Evolutionary conservation across 2,113 vertebrate species (phyloP), one percentile per base, ranked within the genome.

Genomic region (Climacteris rufus): DNA sequence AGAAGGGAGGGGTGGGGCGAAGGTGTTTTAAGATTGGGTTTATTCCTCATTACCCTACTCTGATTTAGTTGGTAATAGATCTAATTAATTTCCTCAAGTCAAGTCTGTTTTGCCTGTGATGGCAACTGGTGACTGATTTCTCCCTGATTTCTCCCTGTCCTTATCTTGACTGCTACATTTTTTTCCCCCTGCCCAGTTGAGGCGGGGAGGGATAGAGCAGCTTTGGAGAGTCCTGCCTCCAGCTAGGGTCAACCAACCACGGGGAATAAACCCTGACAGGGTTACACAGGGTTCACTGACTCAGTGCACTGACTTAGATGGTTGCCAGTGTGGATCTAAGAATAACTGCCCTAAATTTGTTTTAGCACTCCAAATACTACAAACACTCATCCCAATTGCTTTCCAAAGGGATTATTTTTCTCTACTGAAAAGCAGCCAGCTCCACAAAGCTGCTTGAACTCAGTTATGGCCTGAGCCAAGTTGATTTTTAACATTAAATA

Each of bases 401-500:
- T 96, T 94, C 94, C 90, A 92, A 90, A 85, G 80, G 76, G 85
- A 97, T 96, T 97, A 93, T 92, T 96, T 93, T 96, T 87, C 82
- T 88, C 39, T 37, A 44, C 40, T 86, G 93, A 94, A 96, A 93
- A 88, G 82, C 93, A 86, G 83, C 88, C 93, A 93, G 80, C 56
- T 83, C 64, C 88, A 93, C 76, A 93, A 96, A 93, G 92, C 85
- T 90, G 76, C 79, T 20, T 94, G 93, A 90, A 92, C 60, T 93
- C 82, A 53, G 69, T 56, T 95, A 80, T 45, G 37, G 72, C 52
- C 79, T 20, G 20, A 90, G 88, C 90, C 94, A 96, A 94, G 71
- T 33, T 66, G 92, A 88, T 86, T 94, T 95, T 94, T 94, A 92
- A 87, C 79, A 94, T 74, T 89, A 89, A 96, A 93, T 88, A 90